Conservation (phyloP, 2,888 invertebrate species). For the Morpho deidamia region DNA sequence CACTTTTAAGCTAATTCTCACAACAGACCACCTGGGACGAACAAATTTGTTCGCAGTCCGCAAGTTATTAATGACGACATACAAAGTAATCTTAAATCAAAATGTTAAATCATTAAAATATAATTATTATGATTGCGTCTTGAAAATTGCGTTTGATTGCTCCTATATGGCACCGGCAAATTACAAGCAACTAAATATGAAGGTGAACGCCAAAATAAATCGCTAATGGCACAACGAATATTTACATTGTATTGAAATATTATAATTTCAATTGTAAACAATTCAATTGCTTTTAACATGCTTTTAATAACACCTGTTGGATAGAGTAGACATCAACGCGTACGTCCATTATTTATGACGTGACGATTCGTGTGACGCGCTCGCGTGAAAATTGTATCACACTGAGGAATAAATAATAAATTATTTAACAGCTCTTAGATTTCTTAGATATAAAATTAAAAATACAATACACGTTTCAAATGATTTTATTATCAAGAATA, state of each 20-base stretch:
- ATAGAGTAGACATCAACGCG: conserved; percentile 70
- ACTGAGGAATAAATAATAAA: too few species aligned
- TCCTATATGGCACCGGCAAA: conserved; percentile 20
- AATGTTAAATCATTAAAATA: conserved; percentile 39
- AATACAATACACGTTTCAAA: too few species aligned
- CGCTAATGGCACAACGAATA: not conserved
- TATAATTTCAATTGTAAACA: not conserved
- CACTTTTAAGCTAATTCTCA: conserved; percentile 22
- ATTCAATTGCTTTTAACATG: too few species aligned
- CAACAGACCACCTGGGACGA: conserved; percentile 22
- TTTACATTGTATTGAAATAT: too few species aligned
- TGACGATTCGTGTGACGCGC: not conserved
- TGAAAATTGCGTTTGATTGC: conserved; percentile 17
- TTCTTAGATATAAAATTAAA: too few species aligned
- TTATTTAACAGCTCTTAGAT: too few species aligned
- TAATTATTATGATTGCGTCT: conserved; percentile 33
- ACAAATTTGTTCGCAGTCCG: not conserved
- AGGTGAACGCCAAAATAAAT: conserved; percentile 13
- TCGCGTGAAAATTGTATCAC: not conserved
- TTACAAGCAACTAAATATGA: conserved; percentile 16
- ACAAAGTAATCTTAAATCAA: conserved; percentile 37
- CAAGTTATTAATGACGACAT: conserved; percentile 33
- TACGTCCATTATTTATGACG: conserved; percentile 10
- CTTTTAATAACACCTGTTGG: conserved; percentile 13
- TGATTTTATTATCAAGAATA: too few species aligned